Base-by-base conservation (phyloP, 2,797 vertebrate genomes). In the Gymnothorax reevesii region DNA sequence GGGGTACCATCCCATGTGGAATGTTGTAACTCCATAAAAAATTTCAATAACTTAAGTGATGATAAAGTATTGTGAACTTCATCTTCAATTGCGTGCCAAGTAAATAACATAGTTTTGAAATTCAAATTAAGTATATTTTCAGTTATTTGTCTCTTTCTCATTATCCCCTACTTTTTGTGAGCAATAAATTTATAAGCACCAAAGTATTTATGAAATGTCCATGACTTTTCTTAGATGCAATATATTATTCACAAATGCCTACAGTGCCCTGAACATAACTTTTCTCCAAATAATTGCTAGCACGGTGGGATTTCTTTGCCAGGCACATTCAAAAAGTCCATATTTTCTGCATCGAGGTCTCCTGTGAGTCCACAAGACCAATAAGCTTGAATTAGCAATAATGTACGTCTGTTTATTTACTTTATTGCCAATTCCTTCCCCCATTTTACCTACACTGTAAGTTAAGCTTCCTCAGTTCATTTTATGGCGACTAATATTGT, bases 401-500 rank as follows among this genome's bases (percentile, higher is more conserved):
- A 80, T 55, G 77, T 55, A 17, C 52, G 22, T 80, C 17, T 22
- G 49, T 80, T 55, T 80, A 52, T 80, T 80, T 80, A 80, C 77
- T 55, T 80, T 77, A 77, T 13, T 77, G 73, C 42, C 77, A 55
- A 27, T 54, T 73, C 59, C 4, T 1, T 83, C 84, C 57, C 86
- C 27, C 22, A 33, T 52, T 49, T 66, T 52, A 49, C 55, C 73
- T 52, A 59, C 69, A 55, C 82, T 80, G 60, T 86, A 60, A 86
- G 33, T 82, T 69, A 25, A 5, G 54, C 66, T 82, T 59, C 69
- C 84, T 83, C 77, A 10, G 20, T 20, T n/a, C 77, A 2, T 73
- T 49, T 82, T 82, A 85, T 77, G 80, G 80, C 66, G 7, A 57
- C 52, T 86, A 66, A 84, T 83, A 86, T 69, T 83, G 87, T 86